A percentile compares a stretch with the other conserved stretches of the same genome.
phyloP scores from a whole-genome alignment of 1,140 invertebrate species.

The Bombus confusus region DNA sequence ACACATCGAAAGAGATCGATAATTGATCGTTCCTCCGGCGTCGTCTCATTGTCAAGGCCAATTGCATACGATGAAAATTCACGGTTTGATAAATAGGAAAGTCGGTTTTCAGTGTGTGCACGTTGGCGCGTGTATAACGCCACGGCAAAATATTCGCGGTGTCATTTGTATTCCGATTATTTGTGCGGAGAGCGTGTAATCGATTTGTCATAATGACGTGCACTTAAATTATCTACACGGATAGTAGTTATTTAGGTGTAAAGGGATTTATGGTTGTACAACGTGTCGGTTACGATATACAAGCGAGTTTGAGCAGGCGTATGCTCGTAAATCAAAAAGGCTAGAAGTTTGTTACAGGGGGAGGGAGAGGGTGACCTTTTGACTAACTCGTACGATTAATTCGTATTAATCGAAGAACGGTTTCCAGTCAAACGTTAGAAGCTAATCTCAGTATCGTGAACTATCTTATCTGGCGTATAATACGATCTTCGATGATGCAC shows the following conservation, averaged over 20 bases:
- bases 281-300: slow-evolving; percentile 54
- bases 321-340: slow-evolving; percentile 56
- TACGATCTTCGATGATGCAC: not conserved
- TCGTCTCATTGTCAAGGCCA: slow-evolving; percentile 44
- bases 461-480: not conserved
- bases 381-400: slow-evolving; percentile 36
- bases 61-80: slow-evolving; percentile 8
- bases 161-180: slow-evolving; percentile 54
- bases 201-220: slow-evolving; percentile 64
- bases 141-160: slow-evolving; percentile 46
- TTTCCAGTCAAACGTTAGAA: not conserved
- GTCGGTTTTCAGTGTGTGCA: not conserved
- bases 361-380: slow-evolving; percentile 21
- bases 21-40: slow-evolving; percentile 33
- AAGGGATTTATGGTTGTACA: slow-evolving; percentile 63
- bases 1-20: slow-evolving; percentile 6
- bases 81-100: not conserved
- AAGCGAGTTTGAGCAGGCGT: slow-evolving; percentile 34
- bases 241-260: slow-evolving; percentile 52
- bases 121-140: not conserved
- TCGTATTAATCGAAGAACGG: slow-evolving; percentile 14
- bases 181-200: slow-evolving; percentile 56
- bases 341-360: slow-evolving; percentile 50
- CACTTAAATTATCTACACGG: slow-evolving; percentile 60
- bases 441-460: not conserved